phyloP scores from a whole-genome alignment of 2,888 invertebrate species.

The Pheosia gnoma region DNA sequence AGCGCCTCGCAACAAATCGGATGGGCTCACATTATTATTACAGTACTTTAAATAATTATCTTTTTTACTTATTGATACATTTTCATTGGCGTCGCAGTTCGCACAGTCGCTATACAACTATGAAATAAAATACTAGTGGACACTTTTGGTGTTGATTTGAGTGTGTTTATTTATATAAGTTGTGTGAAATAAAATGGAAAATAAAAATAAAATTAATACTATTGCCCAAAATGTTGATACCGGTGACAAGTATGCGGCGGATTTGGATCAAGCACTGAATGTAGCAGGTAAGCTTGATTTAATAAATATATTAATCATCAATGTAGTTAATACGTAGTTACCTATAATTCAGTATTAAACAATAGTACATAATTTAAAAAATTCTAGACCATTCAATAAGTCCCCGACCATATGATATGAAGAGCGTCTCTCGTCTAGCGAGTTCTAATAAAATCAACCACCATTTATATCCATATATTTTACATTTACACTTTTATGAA shows the following conservation, averaged over 20 bases:
- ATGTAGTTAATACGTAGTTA: too few relatives aligned
- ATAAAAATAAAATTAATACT: conserved; percentile 47
- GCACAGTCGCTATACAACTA: conserved; percentile 19
- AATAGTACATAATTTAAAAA: too few relatives aligned
- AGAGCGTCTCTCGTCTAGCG: too few relatives aligned
- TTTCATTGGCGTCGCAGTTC: conserved; percentile 21
- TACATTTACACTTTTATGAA: too few relatives aligned
- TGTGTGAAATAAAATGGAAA: conserved; percentile 37
- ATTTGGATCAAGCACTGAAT: conserved; percentile 66
- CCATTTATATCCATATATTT: too few relatives aligned
- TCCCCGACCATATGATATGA: neutral
- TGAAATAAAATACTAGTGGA: conserved; percentile 60
- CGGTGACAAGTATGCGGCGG: conserved; percentile 47
- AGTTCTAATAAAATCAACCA: too few relatives aligned
- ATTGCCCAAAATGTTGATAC: conserved; percentile 48
- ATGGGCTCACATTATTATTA: conserved; percentile 14
- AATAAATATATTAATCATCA: neutral
- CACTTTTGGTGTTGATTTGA: conserved; percentile 45
- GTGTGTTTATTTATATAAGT: conserved; percentile 1
- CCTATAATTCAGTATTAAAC: too few relatives aligned
- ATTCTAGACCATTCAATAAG: too few relatives aligned
- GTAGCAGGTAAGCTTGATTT: conserved; percentile 43
- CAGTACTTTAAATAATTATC: neutral
- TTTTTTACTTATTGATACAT: conserved; percentile 29
- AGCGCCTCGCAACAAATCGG: conserved; percentile 21